A percentile compares a stretch with the other conserved stretches of the same genome.
These are phyloP conservation scores for Eulemur macaco DNA, from an alignment of 2,113 vertebrate genomes.

Conservation along the genomic window DNA sequence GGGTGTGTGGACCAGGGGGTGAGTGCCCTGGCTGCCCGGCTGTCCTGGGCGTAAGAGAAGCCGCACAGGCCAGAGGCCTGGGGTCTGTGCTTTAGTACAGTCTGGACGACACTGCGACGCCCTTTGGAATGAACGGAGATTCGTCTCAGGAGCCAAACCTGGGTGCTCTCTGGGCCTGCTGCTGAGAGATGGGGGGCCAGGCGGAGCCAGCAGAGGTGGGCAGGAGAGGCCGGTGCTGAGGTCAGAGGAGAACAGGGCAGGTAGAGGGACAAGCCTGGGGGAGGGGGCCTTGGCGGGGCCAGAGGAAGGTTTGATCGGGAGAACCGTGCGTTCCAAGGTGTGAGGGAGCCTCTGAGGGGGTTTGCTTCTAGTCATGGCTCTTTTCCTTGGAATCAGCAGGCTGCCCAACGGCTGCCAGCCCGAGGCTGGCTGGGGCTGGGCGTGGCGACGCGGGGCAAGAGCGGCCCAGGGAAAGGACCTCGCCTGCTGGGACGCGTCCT, in stretches of 20 bases:
- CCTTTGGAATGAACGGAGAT: not conserved
- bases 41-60: accelerated
- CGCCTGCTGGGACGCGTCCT: no score
- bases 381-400: not conserved
- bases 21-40: accelerated
- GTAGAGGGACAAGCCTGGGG: not conserved
- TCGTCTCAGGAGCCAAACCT: no score
- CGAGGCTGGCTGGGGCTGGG: no score
- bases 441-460: no score
- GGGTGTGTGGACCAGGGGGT: accelerated
- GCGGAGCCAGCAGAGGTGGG: accelerated
- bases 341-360: accelerated
- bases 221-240: accelerated
- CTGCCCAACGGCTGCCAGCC: not conserved
- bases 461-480: no score
- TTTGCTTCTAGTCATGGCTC: accelerated
- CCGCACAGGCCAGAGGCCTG: accelerated
- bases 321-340: accelerated
- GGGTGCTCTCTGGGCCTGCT: no score
- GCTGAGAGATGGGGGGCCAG: accelerated
- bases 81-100: accelerated
- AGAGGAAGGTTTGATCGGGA: no score
- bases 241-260: not conserved
- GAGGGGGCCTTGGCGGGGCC: accelerated
- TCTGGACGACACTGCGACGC: accelerated